Conservation (phyloP, 2,113 vertebrate species). For the Xiphophorus maculatus region DNA sequence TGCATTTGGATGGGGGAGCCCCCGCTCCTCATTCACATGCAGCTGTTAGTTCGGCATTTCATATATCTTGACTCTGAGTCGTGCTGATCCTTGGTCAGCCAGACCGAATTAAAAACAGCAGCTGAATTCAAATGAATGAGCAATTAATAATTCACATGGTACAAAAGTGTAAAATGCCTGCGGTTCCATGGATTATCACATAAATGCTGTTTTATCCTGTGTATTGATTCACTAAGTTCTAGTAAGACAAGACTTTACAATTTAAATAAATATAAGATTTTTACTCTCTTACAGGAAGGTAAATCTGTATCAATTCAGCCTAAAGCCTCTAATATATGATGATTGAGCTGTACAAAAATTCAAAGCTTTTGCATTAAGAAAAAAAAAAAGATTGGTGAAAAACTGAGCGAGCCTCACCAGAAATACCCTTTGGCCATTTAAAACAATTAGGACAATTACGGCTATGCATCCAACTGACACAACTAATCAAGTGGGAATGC, state of each 20-base stretch:
- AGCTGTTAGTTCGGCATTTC: slow-evolving; percentile 49
- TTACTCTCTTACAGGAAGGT: neutral
- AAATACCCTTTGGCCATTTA: neutral
- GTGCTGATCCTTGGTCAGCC: slow-evolving; percentile 31
- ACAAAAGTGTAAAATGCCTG: slow-evolving; percentile 17
- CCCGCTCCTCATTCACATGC: slow-evolving; percentile 62
- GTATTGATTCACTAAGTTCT: neutral
- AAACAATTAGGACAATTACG: neutral
- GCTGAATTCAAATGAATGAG: slow-evolving; percentile 46
- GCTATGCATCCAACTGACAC: neutral
- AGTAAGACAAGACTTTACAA: neutral
- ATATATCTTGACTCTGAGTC: slow-evolving; percentile 53
- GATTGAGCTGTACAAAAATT: neutral
- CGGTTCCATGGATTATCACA: slow-evolving; percentile 14
- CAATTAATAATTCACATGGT: slow-evolving; percentile 47
- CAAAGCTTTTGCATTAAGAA: neutral
- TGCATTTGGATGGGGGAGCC: slow-evolving; percentile 55
- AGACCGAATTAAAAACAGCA: slow-evolving; percentile 54
- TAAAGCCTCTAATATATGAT: neutral
- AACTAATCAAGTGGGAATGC: neutral
- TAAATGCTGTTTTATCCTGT: neutral
- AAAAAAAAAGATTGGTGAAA: neutral
- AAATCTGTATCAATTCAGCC: neutral
- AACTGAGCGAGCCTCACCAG: neutral
- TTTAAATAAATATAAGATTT: neutral